Conservation (phyloP, 1,140 invertebrate genomes). For the Pollicipes pollicipes region DNA sequence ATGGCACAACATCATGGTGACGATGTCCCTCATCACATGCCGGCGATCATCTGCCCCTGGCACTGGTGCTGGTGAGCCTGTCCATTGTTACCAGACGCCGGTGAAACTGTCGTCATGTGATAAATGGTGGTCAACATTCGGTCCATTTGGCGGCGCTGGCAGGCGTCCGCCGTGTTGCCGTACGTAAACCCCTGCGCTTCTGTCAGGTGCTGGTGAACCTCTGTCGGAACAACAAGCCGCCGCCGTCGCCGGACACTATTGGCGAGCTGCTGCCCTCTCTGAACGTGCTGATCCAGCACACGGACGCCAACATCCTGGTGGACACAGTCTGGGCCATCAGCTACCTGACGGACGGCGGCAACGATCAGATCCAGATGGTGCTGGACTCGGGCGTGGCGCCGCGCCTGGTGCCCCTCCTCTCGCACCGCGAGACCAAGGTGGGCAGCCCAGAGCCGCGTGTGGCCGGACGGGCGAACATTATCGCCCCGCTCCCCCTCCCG, state of each 20-base stretch:
- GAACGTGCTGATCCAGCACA: conserved; percentile 81
- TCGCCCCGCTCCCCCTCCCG: background rate
- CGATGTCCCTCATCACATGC: too few relatives aligned
- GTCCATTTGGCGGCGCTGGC: too few relatives aligned
- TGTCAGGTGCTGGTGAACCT: conserved; percentile 69
- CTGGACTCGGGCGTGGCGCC: conserved; percentile 91
- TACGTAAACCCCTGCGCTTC: too few relatives aligned
- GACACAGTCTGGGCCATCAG: conserved; percentile 99
- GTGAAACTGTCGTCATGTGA: too few relatives aligned
- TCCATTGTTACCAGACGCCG: too few relatives aligned
- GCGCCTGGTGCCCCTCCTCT: conserved; percentile 79
- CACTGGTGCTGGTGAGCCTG: too few relatives aligned
- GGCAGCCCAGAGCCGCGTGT: background rate
- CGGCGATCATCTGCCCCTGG: too few relatives aligned
- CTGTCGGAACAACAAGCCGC: conserved; percentile 89
- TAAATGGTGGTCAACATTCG: too few relatives aligned
- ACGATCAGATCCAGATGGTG: conserved; percentile 97
- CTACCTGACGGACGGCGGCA: conserved; percentile 94
- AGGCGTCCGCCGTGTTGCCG: too few relatives aligned
- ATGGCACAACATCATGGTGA: too few relatives aligned
- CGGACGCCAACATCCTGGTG: conserved; percentile 91
- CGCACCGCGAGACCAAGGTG: conserved; percentile 89
- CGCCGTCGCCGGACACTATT: conserved; percentile 67
- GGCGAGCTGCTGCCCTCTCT: conserved; percentile 86
- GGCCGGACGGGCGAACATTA: background rate